Base-by-base conservation (phyloP, 2,888 invertebrate species). In the Helleia helle region DNA sequence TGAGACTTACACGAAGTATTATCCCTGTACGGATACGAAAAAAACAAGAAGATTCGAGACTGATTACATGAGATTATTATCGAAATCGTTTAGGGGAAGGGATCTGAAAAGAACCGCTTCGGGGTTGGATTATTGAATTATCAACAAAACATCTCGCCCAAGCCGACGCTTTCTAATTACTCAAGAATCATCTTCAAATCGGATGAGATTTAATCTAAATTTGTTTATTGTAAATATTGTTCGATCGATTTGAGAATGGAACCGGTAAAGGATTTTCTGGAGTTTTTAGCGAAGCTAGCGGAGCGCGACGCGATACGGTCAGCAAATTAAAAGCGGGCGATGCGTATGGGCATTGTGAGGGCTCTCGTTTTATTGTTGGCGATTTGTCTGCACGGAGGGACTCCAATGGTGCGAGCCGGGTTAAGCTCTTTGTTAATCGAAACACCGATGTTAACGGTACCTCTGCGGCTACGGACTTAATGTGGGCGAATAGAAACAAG, bases 311-410 rank as follows among this genome's bases (percentile, higher is more conserved):
- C 65, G 71, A 69, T 72, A 65, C 72, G 71, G 70, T 69, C 64
- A 75, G 72, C 66, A 83, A 83, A 84, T 84, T 83, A 84, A 83
- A 83, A 84, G 64, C 73, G 75, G 74, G 60, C 76, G 71, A 79
- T 76, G 81, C 83, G 79, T 71, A 60, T 62, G 49, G 55, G 65
- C 65, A 75, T 79, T 79, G 81, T 79, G 69, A 61, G 69, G 66
- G 59, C 59, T 61, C 70, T 52, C 64, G 66, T 62, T 76, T 77
- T 75, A 81, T 83, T 83, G 81, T 83, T 74, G 63, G 70, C 79
- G 77, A 79, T 83, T 74, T 71, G 69, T 77, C 73, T 76, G 81
- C 75, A 65, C 69, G 76, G 71, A 57, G 66, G 71, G 68, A 75
- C 76, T 71, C 79, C 69, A 83, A 81, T 80, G 77, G 75, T 58